Evolutionary conservation across 2,888 invertebrate species (phyloP).

Genomic region (Parnassius glacialis): DNA sequence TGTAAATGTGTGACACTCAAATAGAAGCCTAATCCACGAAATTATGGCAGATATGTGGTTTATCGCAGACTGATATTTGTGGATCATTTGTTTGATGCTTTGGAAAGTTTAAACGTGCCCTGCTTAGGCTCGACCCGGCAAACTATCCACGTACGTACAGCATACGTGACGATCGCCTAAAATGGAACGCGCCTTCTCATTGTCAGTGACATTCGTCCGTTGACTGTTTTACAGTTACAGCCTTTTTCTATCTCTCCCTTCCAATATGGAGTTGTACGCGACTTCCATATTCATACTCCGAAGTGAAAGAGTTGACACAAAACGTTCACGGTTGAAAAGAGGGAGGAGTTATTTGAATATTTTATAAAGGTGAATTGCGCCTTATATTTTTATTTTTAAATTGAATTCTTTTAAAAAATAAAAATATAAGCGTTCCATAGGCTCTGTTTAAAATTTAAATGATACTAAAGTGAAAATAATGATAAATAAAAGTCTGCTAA

Average conservation of each 20-base stretch:
- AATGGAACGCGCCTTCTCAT: constrained; percentile 61
- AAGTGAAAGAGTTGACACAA: constrained; percentile 54
- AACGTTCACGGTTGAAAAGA: constrained; percentile 39
- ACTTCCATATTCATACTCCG: constrained; percentile 65
- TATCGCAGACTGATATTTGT: constrained; percentile 27
- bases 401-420: no score
- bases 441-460: no score
- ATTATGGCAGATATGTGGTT: constrained; percentile 7
- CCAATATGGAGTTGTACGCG: constrained; percentile 57
- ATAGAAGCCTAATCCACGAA: constrained; percentile 17
- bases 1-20: constrained; percentile 2
- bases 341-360: constrained; percentile 25
- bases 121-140: constrained; percentile 39
- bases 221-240: constrained; percentile 73
- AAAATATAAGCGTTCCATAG: no score
- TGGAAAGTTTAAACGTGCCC: constrained; percentile 66
- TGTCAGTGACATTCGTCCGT: constrained; percentile 72
- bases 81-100: constrained; percentile 55
- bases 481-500: no score
- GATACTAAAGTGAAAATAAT: no score
- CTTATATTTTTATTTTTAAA: no score
- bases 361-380: no score
- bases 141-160: constrained; percentile 55
- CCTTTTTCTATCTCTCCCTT: constrained; percentile 55
- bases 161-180: constrained; percentile 66